These are phyloP conservation scores for Rhipidura dahli DNA, from an alignment of 2,113 vertebrate species.

Conservation along the genomic window DNA sequence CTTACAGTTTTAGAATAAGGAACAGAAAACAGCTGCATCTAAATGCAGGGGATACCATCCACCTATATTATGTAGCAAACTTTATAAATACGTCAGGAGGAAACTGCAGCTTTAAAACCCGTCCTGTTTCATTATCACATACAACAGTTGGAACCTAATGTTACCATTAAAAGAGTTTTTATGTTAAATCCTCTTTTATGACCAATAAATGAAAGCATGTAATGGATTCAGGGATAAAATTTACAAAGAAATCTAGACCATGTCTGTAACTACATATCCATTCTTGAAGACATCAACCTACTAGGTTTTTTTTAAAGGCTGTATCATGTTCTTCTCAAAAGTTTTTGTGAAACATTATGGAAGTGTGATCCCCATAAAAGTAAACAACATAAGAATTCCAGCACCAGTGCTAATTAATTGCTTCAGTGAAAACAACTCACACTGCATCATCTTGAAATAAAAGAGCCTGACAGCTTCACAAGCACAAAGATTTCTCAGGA, in stretches of 20 bases:
- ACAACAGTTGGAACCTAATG: constrained; percentile 22
- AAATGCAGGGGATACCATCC: constrained; percentile 1
- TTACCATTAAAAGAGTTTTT: constrained; percentile 39
- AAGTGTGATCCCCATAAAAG: background rate
- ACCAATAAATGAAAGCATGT: background rate
- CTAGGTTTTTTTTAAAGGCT: background rate
- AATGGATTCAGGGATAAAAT: constrained; percentile 24
- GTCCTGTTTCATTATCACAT: constrained; percentile 24
- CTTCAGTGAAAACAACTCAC: background rate
- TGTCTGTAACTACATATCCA: background rate
- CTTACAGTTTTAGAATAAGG: background rate
- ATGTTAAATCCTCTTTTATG: constrained; percentile 28
- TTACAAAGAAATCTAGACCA: constrained; percentile 1
- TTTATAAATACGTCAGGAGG: background rate
- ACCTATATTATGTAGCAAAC: background rate
- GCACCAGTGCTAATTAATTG: background rate
- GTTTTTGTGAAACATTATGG: background rate
- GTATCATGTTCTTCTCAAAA: background rate
- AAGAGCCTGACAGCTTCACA: background rate
- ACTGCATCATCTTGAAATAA: background rate
- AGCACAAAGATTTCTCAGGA: background rate
- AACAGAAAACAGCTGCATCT: background rate
- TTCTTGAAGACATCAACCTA: background rate
- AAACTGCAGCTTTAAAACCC: constrained; percentile 25
- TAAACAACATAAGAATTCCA: background rate